Evolutionary conservation across 2,113 vertebrate genomes (phyloP), one percentile per base, ranked within the genome.

Genomic region (Elephas maximus): DNA sequence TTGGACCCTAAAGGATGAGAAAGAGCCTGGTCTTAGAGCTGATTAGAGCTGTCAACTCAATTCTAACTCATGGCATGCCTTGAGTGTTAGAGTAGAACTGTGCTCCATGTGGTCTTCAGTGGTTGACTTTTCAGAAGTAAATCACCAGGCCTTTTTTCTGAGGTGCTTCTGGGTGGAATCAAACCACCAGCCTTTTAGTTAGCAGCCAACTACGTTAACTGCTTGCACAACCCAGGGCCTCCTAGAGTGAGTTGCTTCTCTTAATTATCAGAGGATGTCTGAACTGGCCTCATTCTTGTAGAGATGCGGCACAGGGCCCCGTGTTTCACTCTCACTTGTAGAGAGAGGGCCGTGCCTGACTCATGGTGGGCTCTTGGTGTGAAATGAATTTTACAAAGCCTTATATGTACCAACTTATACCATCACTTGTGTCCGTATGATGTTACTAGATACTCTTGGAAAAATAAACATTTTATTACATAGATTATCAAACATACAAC

Each of bases 381-480:
- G 51, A n/a, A 86, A 33, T 51, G 44, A 62, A 18, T 28, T 91
- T 85, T 86, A 48, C 2, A 62, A 80, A 76, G 67, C 87, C 71
- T 65, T 90, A 37, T 73, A 30, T 12, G 23, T 28, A 67, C 30
- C 83, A 20, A 14, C 21, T 92, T 53, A 69, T 11, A 14, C 0
- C 23, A 15, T 90, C 41, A 82, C 90, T 79, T 96, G 9, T 73
- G 8, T 37, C 33, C 3, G 2, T 67, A 37, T 48, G 79, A 57
- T 53, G 41, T n/a, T 84, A 8, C 88, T 33, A 65, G 37, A 45
- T 33, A 62, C 6, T 83, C 23, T 51, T 88, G 12, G 48, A 41
- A 90, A 94, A 92, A 30, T 57, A 48, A 95, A 23, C 4, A 69
- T 95, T 91, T 73, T 63, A 44, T 81, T 88, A 41, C 0, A 82